These are phyloP conservation scores for Melanotaenia pygmaea DNA, from an alignment of 2,797 vertebrate genomes.

Conservation along the genomic window DNA sequence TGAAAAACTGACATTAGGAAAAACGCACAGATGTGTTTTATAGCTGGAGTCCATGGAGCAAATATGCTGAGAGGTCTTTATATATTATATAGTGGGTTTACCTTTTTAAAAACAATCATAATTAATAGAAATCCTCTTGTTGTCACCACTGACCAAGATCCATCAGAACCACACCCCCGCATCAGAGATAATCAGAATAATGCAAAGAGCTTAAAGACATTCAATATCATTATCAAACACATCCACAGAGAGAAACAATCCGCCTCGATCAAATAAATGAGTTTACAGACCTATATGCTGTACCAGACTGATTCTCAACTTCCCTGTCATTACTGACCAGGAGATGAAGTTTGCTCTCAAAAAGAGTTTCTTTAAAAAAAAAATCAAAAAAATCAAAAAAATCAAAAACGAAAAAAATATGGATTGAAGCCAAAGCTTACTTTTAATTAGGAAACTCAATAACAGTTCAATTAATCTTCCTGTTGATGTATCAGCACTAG, in stretches of 20 bases:
- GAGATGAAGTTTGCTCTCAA: slow-evolving; percentile 24
- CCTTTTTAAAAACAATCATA: slow-evolving; percentile 12
- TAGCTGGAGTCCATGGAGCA: neutral
- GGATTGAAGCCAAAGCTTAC: neutral
- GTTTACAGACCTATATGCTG: slow-evolving; percentile 42
- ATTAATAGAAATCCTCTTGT: slow-evolving; percentile 17
- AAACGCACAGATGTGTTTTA: neutral
- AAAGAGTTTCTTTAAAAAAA: neutral
- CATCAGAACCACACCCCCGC: slow-evolving; percentile 32
- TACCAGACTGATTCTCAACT: slow-evolving; percentile 39
- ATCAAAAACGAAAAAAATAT: slow-evolving; percentile 27
- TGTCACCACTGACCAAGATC: slow-evolving; percentile 7
- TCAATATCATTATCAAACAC: slow-evolving; percentile 54
- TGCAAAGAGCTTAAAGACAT: slow-evolving; percentile 49
- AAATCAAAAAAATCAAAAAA: neutral
- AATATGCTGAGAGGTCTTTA: neutral
- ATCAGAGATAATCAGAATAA: slow-evolving; percentile 47
- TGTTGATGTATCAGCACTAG: slow-evolving; percentile 27
- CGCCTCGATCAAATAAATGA: slow-evolving; percentile 56
- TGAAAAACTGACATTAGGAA: slow-evolving; percentile 14
- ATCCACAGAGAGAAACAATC: slow-evolving; percentile 39
- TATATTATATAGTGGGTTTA: neutral
- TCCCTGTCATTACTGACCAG: slow-evolving; percentile 11
- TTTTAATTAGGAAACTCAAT: slow-evolving; percentile 19
- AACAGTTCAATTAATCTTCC: slow-evolving; percentile 21